phyloP scores from a whole-genome alignment of 2,113 vertebrate genomes.

The Cyanistes caeruleus region DNA sequence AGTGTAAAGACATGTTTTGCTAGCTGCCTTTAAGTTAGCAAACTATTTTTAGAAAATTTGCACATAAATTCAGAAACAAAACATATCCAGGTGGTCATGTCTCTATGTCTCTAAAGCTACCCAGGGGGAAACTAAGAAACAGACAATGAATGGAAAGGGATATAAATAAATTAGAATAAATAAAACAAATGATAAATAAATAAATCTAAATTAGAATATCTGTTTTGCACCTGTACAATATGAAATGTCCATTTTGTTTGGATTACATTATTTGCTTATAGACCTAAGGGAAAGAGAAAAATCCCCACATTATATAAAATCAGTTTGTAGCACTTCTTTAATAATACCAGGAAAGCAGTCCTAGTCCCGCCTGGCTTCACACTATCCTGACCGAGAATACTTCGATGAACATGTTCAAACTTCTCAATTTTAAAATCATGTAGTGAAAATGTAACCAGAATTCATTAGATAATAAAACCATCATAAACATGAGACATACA shows the following conservation, averaged over 20 bases:
- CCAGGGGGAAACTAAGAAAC: not conserved
- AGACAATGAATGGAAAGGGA: not conserved
- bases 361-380: not conserved
- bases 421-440: not conserved
- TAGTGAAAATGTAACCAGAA: not conserved
- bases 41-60: not conserved
- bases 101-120: not conserved
- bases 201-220: not conserved
- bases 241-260: not conserved
- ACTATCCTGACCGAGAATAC: not conserved
- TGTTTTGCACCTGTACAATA: not conserved
- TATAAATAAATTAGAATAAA: not conserved
- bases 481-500: not conserved
- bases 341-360: not conserved
- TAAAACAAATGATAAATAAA: too few relatives aligned
- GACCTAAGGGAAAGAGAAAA: not conserved
- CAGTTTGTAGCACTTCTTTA: not conserved
- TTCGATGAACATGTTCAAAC: not conserved
- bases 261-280: not conserved
- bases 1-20: not conserved
- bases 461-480: not conserved
- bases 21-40: not conserved
- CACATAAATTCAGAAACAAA: not conserved
- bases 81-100: not conserved
- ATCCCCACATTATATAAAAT: not conserved